Base-by-base conservation (phyloP, 2,113 vertebrate genomes). In the Silurus meridionalis region DNA sequence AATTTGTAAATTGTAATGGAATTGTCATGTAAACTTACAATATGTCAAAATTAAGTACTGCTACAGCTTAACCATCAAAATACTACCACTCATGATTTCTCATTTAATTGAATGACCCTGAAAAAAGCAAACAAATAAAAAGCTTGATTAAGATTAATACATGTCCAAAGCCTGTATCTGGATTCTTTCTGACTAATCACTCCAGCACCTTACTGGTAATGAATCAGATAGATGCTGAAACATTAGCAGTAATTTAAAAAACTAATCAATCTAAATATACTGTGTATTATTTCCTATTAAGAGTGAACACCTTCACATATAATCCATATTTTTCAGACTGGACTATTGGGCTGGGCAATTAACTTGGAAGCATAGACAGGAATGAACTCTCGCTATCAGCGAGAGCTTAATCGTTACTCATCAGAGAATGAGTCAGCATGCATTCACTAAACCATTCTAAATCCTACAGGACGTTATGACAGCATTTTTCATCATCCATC, bases 381-480 rank as follows among this genome's bases (percentile, higher is more conserved):
- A 85, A 83, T 85, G 69, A 71, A 67, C 80, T 52, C 37, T 79
- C 6, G 46, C 66, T 78, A 79, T 53, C 61, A 48, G 80, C 1
- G 13, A 85, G 3, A 37, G 63, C 60, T 66, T 66, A 79, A 80
- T 88, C n/a, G 55, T 60, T 78, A 50, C 23, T 79, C 58, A 74
- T 83, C 46, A 7, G 83, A 1, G 75, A 48, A 21, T 71, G 81
- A 88, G 69, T 85, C 80, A 83, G 87, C 53, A 69, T 67, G 74
- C 52, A 53, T 82, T 63, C 57, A 82, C 19, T 28, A 75, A 48
- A 55, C 75, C 63, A 83, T 79, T 86, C 64, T 2, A 75, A 84
- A 63, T 21, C 58, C 8, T 84, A 37, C 50, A 77, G 72, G 60
- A 75, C 71, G 64, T 52, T 6, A 64, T 53, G 25, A n/a, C 15